Conservation (phyloP, 2,888 invertebrate genomes). For the Drosophila anomelani region DNA sequence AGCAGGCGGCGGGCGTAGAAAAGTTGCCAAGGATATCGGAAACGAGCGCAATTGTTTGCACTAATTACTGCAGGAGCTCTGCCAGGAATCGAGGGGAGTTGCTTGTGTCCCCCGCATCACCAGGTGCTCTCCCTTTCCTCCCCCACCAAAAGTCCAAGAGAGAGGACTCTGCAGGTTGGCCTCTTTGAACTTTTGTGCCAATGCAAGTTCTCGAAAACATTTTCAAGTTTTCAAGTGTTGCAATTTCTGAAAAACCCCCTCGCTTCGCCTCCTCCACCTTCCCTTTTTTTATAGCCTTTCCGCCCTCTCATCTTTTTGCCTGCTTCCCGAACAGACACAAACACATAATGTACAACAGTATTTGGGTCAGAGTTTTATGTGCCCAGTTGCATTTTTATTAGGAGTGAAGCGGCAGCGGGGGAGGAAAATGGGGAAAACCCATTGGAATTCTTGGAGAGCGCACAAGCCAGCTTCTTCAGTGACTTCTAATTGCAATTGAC, state of each 20-base stretch:
- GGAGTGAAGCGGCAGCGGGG: not conserved
- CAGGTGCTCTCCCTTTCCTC: constrained; percentile 7
- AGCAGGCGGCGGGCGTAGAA: constrained; percentile 18
- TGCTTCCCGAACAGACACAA: constrained; percentile 29
- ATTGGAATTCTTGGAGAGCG: constrained; percentile 47
- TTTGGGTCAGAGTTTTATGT: constrained; percentile 64
- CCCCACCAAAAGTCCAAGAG: constrained; percentile 5
- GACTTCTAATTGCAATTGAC: constrained; percentile 78
- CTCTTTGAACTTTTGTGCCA: constrained; percentile 59
- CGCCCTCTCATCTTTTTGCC: constrained; percentile 7
- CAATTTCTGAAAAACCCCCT: constrained; percentile 61
- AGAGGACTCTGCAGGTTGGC: constrained; percentile 46
- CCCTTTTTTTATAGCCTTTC: constrained; percentile 19
- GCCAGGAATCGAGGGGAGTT: not conserved
- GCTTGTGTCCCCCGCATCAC: constrained; percentile 6
- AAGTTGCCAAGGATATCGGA: constrained; percentile 55
- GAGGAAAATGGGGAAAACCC: constrained; percentile 11
- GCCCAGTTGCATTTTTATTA: constrained; percentile 54
- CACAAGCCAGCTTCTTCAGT: constrained; percentile 40
- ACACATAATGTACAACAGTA: constrained; percentile 72
- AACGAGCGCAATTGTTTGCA: constrained; percentile 76
- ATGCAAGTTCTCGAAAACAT: constrained; percentile 69
- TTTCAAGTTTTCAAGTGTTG: constrained; percentile 78
- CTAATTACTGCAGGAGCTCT: constrained; percentile 63
- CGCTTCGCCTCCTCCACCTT: not conserved